Conservation (phyloP, 2,113 vertebrate species). For the Piliocolobus tephrosceles region DNA sequence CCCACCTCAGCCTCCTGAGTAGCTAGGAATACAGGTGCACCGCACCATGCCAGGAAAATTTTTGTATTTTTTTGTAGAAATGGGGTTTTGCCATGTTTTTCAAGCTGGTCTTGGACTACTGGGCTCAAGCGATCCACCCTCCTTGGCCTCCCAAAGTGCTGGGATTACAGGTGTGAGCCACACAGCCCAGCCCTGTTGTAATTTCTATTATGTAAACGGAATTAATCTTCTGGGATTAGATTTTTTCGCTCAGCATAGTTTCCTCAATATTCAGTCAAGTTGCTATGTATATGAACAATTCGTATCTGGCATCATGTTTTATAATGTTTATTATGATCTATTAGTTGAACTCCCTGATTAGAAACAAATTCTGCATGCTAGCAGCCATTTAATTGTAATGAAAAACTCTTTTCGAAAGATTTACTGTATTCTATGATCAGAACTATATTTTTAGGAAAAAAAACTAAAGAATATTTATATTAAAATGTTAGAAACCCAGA, state of each 20-base stretch:
- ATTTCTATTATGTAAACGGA: neutral
- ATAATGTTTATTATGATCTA: neutral
- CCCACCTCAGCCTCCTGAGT: too few species aligned
- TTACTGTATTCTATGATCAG: neutral
- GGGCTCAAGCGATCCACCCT: too few species aligned
- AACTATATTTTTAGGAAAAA: neutral
- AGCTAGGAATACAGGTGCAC: too few species aligned
- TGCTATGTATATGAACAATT: neutral
- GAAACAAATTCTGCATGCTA: neutral
- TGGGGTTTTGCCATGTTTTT: too few species aligned
- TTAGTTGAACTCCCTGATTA: neutral
- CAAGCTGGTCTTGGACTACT: too few species aligned
- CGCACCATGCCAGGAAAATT: too few species aligned
- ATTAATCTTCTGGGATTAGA: conserved; percentile 14
- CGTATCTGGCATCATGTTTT: neutral
- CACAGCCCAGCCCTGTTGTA: neutral
- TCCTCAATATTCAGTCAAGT: conserved; percentile 1
- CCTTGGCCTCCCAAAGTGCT: too few species aligned
- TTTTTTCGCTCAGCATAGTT: conserved; percentile 10
- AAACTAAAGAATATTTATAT: neutral
- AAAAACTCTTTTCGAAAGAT: conserved; percentile 19
- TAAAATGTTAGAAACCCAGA: neutral
- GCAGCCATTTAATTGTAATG: neutral
- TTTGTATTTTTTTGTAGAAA: too few species aligned
- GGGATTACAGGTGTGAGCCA: too few species aligned